Base-by-base conservation (phyloP, 2,888 invertebrate species). In the Sinhomidia bicolor region DNA sequence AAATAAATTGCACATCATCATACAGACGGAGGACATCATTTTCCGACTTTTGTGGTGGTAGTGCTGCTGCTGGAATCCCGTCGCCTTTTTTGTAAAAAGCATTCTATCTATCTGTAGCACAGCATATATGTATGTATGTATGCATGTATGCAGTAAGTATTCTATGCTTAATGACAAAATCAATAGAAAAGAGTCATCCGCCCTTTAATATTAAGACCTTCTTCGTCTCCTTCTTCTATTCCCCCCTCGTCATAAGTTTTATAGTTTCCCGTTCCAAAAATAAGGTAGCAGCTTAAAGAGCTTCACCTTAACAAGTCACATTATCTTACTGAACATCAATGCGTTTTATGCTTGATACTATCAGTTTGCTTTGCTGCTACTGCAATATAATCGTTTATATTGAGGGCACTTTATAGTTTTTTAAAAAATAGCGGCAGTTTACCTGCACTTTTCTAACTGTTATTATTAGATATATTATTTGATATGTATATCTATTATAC, bases 111-210 rank as follows among this genome's bases (percentile, higher is more conserved):
- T n/a, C n/a, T 10, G 23, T 60, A 32, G 36, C 47, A 32, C 68
- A 68, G 54, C n/a, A 82, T 51, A 84, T 60, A 54, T 83, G 62
- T 85, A 89, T 89, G n/a, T n/a, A n/a, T n/a, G n/a, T n/a, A n/a
- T n/a, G n/a, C n/a, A n/a, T n/a, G n/a, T n/a, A n/a, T n/a, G n/a
- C n/a, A n/a, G n/a, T n/a, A n/a, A n/a, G n/a, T n/a, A n/a, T n/a
- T n/a, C n/a, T n/a, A n/a, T n/a, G 84, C 81, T 89, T 89, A 88
- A 88, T 88, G 88, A 88, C 88, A 88, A 88, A 88, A 88, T 88
- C 88, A 88, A 88, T 88, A 88, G 82, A 44, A 68, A 47, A 51
- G 88, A 88, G 83, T 80, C 68, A 88, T 79, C 84, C 84, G 84
- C 79, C 84, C 54, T 71, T 79, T 79, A 47, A 32, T 65, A 29